Percentiles rank a stretch among this genome's conserved stretches.
Conservation (phyloP, 2,888 invertebrate species). For the Oxycera nigricornis region DNA sequence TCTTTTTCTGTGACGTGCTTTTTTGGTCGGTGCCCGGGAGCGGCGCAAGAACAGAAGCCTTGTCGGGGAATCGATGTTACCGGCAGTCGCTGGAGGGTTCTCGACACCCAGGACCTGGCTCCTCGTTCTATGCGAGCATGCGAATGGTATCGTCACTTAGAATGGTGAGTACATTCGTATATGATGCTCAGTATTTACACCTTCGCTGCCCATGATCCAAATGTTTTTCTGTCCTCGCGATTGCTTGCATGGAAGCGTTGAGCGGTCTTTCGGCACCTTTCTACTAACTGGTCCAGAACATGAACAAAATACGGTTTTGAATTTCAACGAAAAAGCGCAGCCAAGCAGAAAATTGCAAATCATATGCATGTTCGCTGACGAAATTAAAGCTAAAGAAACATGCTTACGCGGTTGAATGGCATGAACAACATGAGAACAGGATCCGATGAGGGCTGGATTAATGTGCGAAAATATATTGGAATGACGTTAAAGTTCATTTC, state of each 20-base stretch:
- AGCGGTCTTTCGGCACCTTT: slow-evolving; percentile 34
- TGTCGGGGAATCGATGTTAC: slow-evolving; percentile 1
- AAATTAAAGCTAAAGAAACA: slow-evolving; percentile 10
- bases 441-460: too few species aligned
- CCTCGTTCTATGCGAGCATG: not conserved
- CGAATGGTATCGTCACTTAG: not conserved
- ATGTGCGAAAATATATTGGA: too few species aligned
- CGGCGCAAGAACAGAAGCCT: slow-evolving; percentile 5
- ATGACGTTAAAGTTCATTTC: too few species aligned
- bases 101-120: not conserved
- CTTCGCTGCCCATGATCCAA: slow-evolving; percentile 3
- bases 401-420: not conserved
- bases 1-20: slow-evolving; percentile 23
- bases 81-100: not conserved
- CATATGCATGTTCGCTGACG: slow-evolving; percentile 30
- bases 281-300: not conserved
- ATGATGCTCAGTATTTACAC: slow-evolving; percentile 25
- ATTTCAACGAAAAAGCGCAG: slow-evolving; percentile 18
- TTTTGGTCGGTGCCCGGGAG: not conserved
- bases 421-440: not conserved
- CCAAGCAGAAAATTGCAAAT: slow-evolving; percentile 31
- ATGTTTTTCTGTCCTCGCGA: not conserved
- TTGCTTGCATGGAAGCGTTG: not conserved
- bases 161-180: not conserved
- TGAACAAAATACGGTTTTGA: slow-evolving; percentile 21